A percentile compares a stretch with the other conserved stretches of the same genome.
These are phyloP conservation scores for Delia radicum DNA, from an alignment of 1,140 invertebrate genomes.

Conservation along the genomic window DNA sequence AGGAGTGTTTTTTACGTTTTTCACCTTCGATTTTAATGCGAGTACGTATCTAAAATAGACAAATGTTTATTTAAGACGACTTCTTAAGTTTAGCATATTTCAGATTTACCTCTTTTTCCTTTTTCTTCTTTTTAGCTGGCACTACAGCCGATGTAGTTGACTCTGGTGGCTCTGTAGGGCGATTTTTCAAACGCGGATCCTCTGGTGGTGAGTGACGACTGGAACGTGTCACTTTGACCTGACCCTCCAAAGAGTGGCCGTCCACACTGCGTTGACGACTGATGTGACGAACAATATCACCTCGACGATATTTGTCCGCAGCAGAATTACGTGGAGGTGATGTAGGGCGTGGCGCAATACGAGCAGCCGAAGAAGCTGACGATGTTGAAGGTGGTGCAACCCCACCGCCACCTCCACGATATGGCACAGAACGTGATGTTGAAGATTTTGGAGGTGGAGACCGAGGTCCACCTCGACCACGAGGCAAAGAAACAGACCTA, in stretches of 20 bases:
- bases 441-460: conserved; percentile 47
- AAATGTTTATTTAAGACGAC: not conserved
- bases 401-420: conserved; percentile 40
- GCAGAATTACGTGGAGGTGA: conserved; percentile 46
- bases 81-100: not conserved
- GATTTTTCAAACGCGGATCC: conserved; percentile 52
- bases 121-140: conserved; percentile 49
- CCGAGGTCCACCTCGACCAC: conserved; percentile 43
- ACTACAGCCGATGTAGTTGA: conserved; percentile 38
- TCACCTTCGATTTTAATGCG: conserved; percentile 56
- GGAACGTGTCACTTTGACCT: conserved; percentile 43
- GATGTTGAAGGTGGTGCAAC: conserved; percentile 26
- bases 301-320: conserved; percentile 51
- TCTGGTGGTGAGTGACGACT: conserved; percentile 51
- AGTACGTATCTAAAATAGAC: conserved; percentile 31
- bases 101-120: conserved; percentile 28
- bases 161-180: conserved; percentile 54
- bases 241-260: conserved; percentile 34
- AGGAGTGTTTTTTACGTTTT: conserved; percentile 53
- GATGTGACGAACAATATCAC: conserved; percentile 44
- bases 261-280: conserved; percentile 41
- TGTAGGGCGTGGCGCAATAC: conserved; percentile 43
- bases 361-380: conserved; percentile 36
- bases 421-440: conserved; percentile 43
- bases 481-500: conserved; percentile 42